Evolutionary conservation across 2,888 invertebrate genomes (phyloP).

Genomic region (Crossocerus cetratus): DNA sequence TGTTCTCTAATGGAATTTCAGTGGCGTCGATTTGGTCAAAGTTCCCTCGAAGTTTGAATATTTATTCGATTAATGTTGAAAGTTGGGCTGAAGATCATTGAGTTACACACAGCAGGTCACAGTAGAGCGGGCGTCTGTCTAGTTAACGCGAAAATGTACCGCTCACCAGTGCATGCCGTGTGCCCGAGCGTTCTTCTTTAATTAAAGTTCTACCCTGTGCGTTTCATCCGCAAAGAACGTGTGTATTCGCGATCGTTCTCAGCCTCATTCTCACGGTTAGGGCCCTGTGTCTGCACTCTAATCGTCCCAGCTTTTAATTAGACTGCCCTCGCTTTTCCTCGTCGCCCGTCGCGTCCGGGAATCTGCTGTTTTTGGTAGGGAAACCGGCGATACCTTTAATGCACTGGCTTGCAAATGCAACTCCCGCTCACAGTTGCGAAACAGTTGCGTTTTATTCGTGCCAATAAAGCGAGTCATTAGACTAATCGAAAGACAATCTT

Average conservation of each 20-base stretch:
- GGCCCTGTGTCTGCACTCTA: constrained; percentile 50
- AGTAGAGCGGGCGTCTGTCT: constrained; percentile 22
- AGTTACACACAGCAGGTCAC: background rate
- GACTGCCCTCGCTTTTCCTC: constrained; percentile 54
- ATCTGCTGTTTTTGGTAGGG: constrained; percentile 30
- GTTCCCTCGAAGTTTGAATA: too few relatives aligned
- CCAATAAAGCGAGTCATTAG: too few relatives aligned
- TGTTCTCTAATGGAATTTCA: too few relatives aligned
- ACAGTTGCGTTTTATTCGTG: too few relatives aligned
- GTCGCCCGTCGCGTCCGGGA: constrained; percentile 24
- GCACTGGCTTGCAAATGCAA: background rate
- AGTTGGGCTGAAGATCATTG: too few relatives aligned
- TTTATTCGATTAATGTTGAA: background rate
- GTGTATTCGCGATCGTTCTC: constrained; percentile 55
- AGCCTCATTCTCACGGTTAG: constrained; percentile 73
- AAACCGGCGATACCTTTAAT: constrained; percentile 5
- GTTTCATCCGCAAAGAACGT: constrained; percentile 57
- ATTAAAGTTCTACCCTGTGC: constrained; percentile 61
- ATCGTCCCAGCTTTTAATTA: constrained; percentile 59
- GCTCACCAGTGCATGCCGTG: constrained; percentile 33
- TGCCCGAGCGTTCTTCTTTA: constrained; percentile 50
- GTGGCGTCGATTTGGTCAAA: too few relatives aligned
- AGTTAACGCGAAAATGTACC: constrained; percentile 34
- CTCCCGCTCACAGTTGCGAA: too few relatives aligned
- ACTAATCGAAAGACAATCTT: too few relatives aligned